Conservation (phyloP, 2,113 vertebrate genomes). For the Aptenodytes forsteri region DNA sequence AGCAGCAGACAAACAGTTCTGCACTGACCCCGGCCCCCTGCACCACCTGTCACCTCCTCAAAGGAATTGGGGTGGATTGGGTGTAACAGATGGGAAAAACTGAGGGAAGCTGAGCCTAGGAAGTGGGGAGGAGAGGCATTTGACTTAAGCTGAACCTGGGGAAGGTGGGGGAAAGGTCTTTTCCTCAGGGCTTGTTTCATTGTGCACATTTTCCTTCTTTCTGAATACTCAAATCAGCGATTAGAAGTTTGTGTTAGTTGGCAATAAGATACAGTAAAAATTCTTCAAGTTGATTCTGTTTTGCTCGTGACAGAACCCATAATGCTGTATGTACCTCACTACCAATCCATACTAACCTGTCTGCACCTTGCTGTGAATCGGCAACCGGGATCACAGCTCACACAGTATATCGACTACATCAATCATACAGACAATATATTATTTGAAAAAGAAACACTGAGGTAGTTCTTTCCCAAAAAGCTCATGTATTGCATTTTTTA, state of each 20-base stretch:
- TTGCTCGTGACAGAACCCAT: background rate
- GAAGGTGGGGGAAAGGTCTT: background rate
- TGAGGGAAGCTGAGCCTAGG: background rate
- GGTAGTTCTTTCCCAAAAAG: background rate
- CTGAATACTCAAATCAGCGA: background rate
- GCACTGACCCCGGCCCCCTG: background rate
- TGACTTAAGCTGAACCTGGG: background rate
- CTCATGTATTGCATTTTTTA: background rate
- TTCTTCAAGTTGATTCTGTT: background rate
- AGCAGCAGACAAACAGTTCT: background rate
- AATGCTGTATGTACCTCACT: background rate
- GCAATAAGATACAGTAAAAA: background rate
- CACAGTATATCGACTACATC: background rate
- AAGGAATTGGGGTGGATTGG: background rate
- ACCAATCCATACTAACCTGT: background rate
- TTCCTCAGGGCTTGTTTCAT: background rate
- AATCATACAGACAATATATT: background rate
- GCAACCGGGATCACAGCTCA: background rate
- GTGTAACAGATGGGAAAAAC: background rate
- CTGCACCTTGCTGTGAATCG: background rate
- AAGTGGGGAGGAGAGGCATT: background rate
- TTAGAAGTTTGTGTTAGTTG: background rate
- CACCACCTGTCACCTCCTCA: background rate
- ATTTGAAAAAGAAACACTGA: background rate
- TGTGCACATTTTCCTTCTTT: background rate